Conservation (phyloP, 2,797 vertebrate genomes). For the Coendou prehensilis region DNA sequence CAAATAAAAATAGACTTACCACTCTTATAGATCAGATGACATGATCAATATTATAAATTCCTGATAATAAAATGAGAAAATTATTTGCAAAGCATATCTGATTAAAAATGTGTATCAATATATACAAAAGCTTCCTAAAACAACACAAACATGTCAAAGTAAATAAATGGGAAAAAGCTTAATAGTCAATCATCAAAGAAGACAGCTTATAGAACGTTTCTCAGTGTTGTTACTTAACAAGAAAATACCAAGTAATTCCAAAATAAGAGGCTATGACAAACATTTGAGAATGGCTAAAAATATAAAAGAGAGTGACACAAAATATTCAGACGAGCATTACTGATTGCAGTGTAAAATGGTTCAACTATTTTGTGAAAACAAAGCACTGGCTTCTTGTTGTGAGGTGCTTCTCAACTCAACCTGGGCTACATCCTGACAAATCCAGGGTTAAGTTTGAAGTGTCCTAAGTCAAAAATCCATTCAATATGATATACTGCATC, state of each 20-base stretch:
- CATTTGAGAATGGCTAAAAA: background rate
- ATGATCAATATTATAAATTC: background rate
- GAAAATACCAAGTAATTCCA: background rate
- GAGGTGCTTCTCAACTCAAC: background rate
- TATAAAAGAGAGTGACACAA: background rate
- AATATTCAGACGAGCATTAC: background rate
- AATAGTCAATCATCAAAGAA: background rate
- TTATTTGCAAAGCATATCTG: background rate
- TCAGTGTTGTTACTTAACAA: background rate
- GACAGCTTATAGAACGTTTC: background rate
- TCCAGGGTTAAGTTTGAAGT: background rate
- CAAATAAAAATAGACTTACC: background rate
- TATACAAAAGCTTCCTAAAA: background rate
- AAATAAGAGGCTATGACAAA: background rate
- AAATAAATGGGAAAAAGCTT: background rate
- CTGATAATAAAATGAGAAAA: background rate
- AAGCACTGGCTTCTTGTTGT: background rate
- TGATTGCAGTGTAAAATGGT: background rate
- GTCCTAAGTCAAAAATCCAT: background rate
- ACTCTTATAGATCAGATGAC: background rate
- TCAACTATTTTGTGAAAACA: background rate
- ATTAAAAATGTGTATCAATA: background rate
- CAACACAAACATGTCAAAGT: background rate
- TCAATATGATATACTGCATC: background rate
- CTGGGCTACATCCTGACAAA: background rate